A percentile compares a stretch with the other conserved stretches of the same genome.
Conservation (phyloP, 2,888 invertebrate genomes). For the Noctua pronuba region DNA sequence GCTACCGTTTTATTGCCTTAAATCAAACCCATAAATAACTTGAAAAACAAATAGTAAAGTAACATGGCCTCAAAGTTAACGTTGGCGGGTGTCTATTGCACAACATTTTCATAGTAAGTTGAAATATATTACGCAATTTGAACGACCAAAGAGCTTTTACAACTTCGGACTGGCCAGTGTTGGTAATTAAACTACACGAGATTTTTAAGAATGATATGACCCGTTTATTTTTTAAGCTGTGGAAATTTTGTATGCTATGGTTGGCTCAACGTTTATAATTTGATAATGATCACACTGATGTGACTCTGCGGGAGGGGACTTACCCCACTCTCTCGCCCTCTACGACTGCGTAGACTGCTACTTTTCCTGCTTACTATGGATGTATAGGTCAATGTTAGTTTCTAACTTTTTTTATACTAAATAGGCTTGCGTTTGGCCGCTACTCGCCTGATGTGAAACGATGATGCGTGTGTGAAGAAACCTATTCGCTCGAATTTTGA, state of each 20-base stretch:
- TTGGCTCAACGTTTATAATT: background rate
- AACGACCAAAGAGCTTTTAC: conserved; percentile 17
- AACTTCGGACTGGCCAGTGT: conserved; percentile 1
- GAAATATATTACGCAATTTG: conserved; percentile 43
- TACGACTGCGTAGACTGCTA: background rate
- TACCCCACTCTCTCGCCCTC: no score
- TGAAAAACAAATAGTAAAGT: conserved; percentile 7
- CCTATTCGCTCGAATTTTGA: no score
- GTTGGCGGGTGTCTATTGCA: conserved; percentile 34
- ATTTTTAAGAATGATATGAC: conserved; percentile 8
- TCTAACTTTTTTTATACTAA: no score
- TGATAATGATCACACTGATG: background rate
- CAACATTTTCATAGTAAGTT: conserved; percentile 30
- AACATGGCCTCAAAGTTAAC: background rate
- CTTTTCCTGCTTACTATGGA: no score
- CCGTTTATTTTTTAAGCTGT: conserved; percentile 17
- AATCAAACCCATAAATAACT: background rate
- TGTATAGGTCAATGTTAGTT: no score
- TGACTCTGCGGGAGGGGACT: no score
- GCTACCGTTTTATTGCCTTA: background rate
- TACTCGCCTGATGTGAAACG: no score
- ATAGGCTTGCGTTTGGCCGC: no score
- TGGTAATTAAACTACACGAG: conserved; percentile 15
- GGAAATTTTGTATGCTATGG: background rate
- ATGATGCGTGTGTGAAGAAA: no score